Percentiles rank a stretch among this genome's conserved stretches.
These are phyloP conservation scores for Exocentrus adspersus DNA, from an alignment of 2,888 invertebrate genomes.

Conservation along the genomic window DNA sequence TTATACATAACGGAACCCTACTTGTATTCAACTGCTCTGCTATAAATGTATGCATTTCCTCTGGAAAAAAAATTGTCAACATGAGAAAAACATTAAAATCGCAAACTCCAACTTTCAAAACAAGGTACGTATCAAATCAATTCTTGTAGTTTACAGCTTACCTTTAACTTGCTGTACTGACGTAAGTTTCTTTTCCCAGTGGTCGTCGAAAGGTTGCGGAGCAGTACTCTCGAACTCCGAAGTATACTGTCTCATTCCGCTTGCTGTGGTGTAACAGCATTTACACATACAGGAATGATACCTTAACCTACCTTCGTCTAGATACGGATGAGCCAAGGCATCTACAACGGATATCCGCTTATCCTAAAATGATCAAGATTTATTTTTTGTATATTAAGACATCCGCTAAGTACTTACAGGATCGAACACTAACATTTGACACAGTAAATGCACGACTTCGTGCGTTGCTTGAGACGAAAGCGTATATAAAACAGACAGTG, in stretches of 20 bases:
- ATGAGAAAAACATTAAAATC: not conserved
- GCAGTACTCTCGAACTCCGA: slow-evolving; percentile 93
- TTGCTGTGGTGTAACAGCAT: slow-evolving; percentile 88
- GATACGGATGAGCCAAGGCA: slow-evolving; percentile 95
- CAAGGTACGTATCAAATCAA: too few relatives aligned
- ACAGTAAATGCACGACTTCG: slow-evolving; percentile 96
- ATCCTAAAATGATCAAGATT: slow-evolving; percentile 68
- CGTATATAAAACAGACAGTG: slow-evolving; percentile 89
- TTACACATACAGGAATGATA: slow-evolving; percentile 99
- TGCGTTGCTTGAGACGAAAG: slow-evolving; percentile 91
- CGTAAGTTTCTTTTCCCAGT: slow-evolving; percentile 95
- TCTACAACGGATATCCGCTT: slow-evolving; percentile 95
- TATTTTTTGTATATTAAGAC: not conserved
- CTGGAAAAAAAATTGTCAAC: slow-evolving; percentile 68
- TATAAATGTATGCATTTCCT: slow-evolving; percentile 99
- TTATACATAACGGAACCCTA: slow-evolving; percentile 98
- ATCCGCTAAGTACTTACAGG: slow-evolving; percentile 78
- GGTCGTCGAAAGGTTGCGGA: slow-evolving; percentile 91
- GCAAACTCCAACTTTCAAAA: not conserved
- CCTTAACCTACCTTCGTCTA: slow-evolving; percentile 96
- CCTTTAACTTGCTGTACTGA: slow-evolving; percentile 96
- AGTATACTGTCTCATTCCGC: slow-evolving; percentile 86
- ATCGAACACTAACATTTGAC: slow-evolving; percentile 98
- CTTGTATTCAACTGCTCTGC: slow-evolving; percentile 95
- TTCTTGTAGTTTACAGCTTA: too few relatives aligned